phyloP scores from a whole-genome alignment of 2,113 vertebrate species.

The Andinoacara biseriatus region DNA sequence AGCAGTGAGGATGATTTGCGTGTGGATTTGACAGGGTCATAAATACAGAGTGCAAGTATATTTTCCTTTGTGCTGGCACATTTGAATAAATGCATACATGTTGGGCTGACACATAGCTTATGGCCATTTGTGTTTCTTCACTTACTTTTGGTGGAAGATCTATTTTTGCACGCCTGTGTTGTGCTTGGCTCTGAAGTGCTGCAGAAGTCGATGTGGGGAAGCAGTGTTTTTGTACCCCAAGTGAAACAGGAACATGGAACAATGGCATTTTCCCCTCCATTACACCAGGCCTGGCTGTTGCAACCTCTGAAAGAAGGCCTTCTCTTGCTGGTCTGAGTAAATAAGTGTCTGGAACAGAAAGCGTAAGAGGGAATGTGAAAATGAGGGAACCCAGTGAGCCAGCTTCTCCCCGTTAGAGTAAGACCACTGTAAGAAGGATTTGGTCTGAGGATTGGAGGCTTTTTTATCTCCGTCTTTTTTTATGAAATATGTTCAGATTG shows the following conservation, averaged over 20 bases:
- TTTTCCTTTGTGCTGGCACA: slow-evolving; percentile 35
- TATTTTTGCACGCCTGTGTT: slow-evolving; percentile 68
- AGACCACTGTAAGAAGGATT: slow-evolving; percentile 63
- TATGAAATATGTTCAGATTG: slow-evolving; percentile 57
- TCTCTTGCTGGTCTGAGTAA: slow-evolving; percentile 37
- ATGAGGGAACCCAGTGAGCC: slow-evolving; percentile 26
- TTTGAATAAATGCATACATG: slow-evolving; percentile 49
- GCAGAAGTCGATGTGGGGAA: slow-evolving; percentile 50
- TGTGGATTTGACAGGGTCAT: slow-evolving; percentile 29
- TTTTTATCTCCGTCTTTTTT: slow-evolving; percentile 60
- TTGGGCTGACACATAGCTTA: slow-evolving; percentile 34
- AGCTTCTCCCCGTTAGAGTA: slow-evolving; percentile 35
- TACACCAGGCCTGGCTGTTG: slow-evolving; percentile 47
- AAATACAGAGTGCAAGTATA: slow-evolving; percentile 30
- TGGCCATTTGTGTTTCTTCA: slow-evolving; percentile 57
- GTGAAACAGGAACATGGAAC: slow-evolving; percentile 73
- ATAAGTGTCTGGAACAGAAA: slow-evolving; percentile 49
- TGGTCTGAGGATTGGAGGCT: slow-evolving; percentile 66
- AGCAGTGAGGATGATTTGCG: slow-evolving; percentile 48
- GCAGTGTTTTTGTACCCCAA: slow-evolving; percentile 55
- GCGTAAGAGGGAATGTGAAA: slow-evolving; percentile 41
- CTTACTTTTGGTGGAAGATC: slow-evolving; percentile 52
- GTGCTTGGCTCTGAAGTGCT: slow-evolving; percentile 61
- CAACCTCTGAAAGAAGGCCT: slow-evolving; percentile 52
- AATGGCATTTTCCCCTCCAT: slow-evolving; percentile 75